Evolutionary conservation across 2,888 invertebrate species (phyloP).

Genomic region (Nebria salina): DNA sequence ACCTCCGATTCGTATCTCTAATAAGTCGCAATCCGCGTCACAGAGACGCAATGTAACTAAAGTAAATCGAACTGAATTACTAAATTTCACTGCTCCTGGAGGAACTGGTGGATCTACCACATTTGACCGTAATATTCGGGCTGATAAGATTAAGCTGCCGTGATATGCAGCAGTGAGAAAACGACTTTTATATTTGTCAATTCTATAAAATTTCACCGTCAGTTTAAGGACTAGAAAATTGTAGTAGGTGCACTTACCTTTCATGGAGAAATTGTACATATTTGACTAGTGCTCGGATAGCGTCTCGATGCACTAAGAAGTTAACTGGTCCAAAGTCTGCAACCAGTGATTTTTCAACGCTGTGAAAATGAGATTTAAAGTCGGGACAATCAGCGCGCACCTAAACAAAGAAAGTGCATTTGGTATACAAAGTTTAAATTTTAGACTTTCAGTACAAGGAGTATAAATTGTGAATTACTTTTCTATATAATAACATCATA

Average conservation of each 20-base stretch:
- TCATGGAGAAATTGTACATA: conserved; percentile 72
- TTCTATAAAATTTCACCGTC: conserved; percentile 49
- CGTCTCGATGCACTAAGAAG: conserved; percentile 77
- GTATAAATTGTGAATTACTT: conserved; percentile 65
- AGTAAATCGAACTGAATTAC: conserved; percentile 72
- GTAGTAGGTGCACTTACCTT: conserved; percentile 64
- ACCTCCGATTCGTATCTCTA: conserved; percentile 72
- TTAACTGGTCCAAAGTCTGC: conserved; percentile 73
- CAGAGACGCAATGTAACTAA: conserved; percentile 73
- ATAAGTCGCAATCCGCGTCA: conserved; percentile 75
- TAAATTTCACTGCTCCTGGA: conserved; percentile 78
- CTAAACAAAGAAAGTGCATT: conserved; percentile 63
- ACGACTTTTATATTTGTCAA: conserved; percentile 50
- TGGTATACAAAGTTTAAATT: conserved; percentile 3
- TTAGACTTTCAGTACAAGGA: background rate
- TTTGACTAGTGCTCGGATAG: conserved; percentile 75
- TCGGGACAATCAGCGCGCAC: conserved; percentile 84
- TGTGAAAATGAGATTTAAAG: conserved; percentile 82
- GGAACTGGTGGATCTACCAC: conserved; percentile 74
- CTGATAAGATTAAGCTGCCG: background rate
- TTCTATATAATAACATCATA: conserved; percentile 78
- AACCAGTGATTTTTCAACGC: conserved; percentile 80
- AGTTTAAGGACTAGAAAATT: background rate
- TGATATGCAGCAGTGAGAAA: conserved; percentile 16
- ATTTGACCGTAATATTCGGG: conserved; percentile 32